Evolutionary conservation across 2,113 vertebrate species (phyloP), one percentile per base, ranked within the genome.

Genomic region (Ellobius talpinus): DNA sequence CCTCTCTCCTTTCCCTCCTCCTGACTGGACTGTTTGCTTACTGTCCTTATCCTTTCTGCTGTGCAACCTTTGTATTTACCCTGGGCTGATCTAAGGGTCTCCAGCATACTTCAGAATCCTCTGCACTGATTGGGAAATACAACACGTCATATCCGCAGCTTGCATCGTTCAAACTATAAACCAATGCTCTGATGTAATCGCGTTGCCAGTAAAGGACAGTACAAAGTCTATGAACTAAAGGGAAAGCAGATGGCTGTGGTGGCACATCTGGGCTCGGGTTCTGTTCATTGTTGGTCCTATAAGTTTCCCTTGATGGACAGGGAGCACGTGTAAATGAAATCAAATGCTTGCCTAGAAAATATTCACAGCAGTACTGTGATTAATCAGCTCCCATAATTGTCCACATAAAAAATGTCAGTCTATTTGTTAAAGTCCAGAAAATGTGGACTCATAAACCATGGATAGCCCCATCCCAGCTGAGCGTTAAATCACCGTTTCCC

Each of bases 331-430:
- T 0, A 61, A 72, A 39, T 61, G 55, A 90, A 89, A 77, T 39
- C 42, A 90, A 79, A 85, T 17, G 47, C 16, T 31, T 39, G 45
- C 86, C 91, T 90, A 68, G 39, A 61, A 95, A 97, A 96, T 50
- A 58, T 0, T 19, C 73, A 19, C 55, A 1, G 86, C 24, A 42
- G 45, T 93, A 26, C 33, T 12, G 17, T 65, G 73, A 96, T 86
- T 82, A 73, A 97, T 26, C 58, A 82, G 36, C 52, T 91, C 13
- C 58, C 50, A 31, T 10, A 90, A 24, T 4, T 16, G 19, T 29
- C 39, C 89, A 50, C 50, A 87, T 92, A 61, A 74, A 76, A 76
- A 93, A 61, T 76, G 97, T 84, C 4, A 88, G 24, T 85, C n/a
- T 13, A 24, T 63, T 61, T 63, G 16, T 47, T 90, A 70, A 94